Evolutionary conservation across 2,888 invertebrate species (phyloP), one percentile per base, ranked within the genome.

Genomic region (Apamea sordens): DNA sequence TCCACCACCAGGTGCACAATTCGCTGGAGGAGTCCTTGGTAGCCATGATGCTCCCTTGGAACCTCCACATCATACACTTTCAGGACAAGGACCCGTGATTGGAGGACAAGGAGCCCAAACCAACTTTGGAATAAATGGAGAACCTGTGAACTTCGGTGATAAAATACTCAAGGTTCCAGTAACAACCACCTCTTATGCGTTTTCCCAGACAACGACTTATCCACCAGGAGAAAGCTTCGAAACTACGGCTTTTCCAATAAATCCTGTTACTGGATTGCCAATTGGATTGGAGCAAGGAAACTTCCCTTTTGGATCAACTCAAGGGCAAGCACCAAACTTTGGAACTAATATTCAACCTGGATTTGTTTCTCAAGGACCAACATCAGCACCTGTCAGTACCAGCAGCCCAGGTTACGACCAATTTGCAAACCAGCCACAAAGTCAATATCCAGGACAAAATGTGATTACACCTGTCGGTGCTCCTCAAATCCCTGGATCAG

Each of bases 1-100:
- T 59, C 96, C 96, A 75, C 96, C 96, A 56, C 93, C 94, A 2
- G 94, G 94, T 78, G 93, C 95, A 1, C 91, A 93, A 79, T 91
- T 90, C 72, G 84, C 96, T 82, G 96, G 94, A 68, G 95, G 96
- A 21, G 90, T 88, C 4, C 90, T 92, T 73, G 93, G 90, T 47
- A 92, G 91, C 28, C 90, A 94, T 24, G 89, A 93, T 76, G 88
- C 87, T 10, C 95, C 95, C 7, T 86, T 94, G 11, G 92, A 94
- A 85, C 89, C 88, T 41, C 94, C 94, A 3, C 92, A 92, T 77
- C 77, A 44, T 41, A 15, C 65, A 8, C 63, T 73, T 36, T 36
- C 69, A 32, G 73, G 24, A 68, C 44, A 8, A 21, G 63, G 83
- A 90, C 79, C 80, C 83, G 7, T 84, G 1, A 24, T 53, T 47